Evolutionary conservation across 2,113 vertebrate genomes (phyloP).

Genomic region (Lota lota): DNA sequence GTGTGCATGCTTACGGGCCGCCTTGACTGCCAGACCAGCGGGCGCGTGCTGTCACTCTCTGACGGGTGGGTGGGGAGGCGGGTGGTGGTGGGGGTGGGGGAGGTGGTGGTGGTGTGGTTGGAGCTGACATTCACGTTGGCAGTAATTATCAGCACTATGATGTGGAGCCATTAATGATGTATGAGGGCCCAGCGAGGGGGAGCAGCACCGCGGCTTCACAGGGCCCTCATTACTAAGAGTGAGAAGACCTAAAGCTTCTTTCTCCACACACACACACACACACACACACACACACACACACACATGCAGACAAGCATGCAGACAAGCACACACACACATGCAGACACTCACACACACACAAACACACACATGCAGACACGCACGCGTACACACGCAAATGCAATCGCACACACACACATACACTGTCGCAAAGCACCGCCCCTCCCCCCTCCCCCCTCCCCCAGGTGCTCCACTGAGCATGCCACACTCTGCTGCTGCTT

Average conservation of each 20-base stretch:
- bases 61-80: conserved; percentile 47
- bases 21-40: conserved; percentile 52
- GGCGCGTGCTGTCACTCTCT: conserved; percentile 65
- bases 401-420: too few relatives aligned
- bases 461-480: conserved; percentile 8
- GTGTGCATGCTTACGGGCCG: conserved; percentile 17
- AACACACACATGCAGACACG: too few relatives aligned
- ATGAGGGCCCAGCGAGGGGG: conserved; percentile 70
- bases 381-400: too few relatives aligned
- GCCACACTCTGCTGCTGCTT: conserved; percentile 18
- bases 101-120: conserved; percentile 11
- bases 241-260: conserved; percentile 16
- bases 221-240: conserved; percentile 67
- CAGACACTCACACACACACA: too few relatives aligned
- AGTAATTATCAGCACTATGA: conserved; percentile 76
- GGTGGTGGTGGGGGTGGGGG: too few relatives aligned
- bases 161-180: conserved; percentile 78
- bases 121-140: conserved; percentile 73
- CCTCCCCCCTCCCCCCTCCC: neutral
- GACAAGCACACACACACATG: too few relatives aligned
- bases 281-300: too few relatives aligned
- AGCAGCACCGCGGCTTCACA: conserved; percentile 51
- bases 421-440: conserved; percentile 25
- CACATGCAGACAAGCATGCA: too few relatives aligned
- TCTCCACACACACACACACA: neutral